Base-by-base conservation (phyloP, 2,888 invertebrate genomes). In the Eristalinus aeneus region DNA sequence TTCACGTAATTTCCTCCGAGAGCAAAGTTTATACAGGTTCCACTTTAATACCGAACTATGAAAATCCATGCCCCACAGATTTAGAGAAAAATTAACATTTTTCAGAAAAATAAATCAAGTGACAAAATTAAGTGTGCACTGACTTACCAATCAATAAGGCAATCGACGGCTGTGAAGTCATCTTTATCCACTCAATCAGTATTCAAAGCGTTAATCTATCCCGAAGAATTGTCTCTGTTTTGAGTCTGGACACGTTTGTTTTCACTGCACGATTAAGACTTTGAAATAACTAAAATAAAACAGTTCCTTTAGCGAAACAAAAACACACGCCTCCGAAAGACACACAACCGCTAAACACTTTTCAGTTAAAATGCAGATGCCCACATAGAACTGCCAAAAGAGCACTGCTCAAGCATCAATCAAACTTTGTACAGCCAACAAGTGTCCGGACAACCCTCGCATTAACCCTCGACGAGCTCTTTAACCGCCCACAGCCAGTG, bases 131-230 rank as follows among this genome's bases (percentile, higher is more conserved):
- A n/a, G n/a, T n/a, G n/a, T n/a, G n/a, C n/a, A n/a, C n/a, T n/a
- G n/a, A 85, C 85, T 85, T 85, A 85, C 85, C 81, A 65, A 85
- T 81, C 64, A 85, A 81, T 65, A 81, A 81, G 76, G 85, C 80
- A 81, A 85, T 85, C 81, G 85, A 76, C 63, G 80, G 68, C 54
- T 85, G 76, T 23, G 81, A 81, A 64, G 81, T 81, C 85, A 85
- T 85, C 53, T 64, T 76, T 64, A 76, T 46, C 8, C 46, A 46
- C 46, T 73, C 68, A 74, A 39, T 73, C 58, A 39, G 54, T 53
- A 81, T 81, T 76, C 81, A 54, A 22, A 10, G 74, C 23, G 56
- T 10, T 56, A 34, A 53, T 36, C 0, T 46, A 34, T 71, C 58
- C 32, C 22, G 63, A 20, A 16, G 34, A 34, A 1, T 8, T 46